A percentile compares a stretch with the other conserved stretches of the same genome.
phyloP scores from a whole-genome alignment of 2,888 invertebrate species.

The Cancer borealis region DNA sequence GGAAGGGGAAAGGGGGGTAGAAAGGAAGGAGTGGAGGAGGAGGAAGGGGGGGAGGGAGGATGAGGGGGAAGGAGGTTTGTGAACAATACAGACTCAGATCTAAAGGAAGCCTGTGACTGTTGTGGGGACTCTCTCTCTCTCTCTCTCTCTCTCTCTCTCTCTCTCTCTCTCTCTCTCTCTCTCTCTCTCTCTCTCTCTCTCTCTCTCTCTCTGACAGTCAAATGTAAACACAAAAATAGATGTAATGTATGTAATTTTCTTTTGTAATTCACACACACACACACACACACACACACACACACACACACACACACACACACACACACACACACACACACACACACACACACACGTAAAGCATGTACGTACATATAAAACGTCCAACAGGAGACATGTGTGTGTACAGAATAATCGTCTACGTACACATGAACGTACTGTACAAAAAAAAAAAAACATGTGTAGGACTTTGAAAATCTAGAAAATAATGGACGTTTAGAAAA shows the following conservation, averaged over 20 bases:
- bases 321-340: conserved; percentile 37
- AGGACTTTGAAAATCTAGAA: not conserved
- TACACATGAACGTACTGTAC: not conserved
- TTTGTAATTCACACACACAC: not conserved
- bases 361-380: not conserved
- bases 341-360: not conserved
- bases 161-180: conserved; percentile 35
- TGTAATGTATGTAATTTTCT: not conserved
- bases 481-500: not conserved
- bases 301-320: conserved; percentile 10
- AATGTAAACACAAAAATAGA: not conserved
- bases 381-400: no score
- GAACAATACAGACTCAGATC: not conserved
- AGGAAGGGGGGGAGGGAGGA: not conserved
- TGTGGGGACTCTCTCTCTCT: not conserved
- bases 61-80: not conserved
- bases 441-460: not conserved
- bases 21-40: no score
- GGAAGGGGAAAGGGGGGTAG: no score
- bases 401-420: not conserved
- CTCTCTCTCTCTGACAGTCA: not conserved
- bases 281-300: conserved; percentile 29
- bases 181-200: conserved; percentile 39
- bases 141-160: conserved; percentile 37
- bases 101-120: not conserved